These are phyloP conservation scores for Panopea generosa DNA, from an alignment of 2,888 invertebrate genomes.

Conservation along the genomic window DNA sequence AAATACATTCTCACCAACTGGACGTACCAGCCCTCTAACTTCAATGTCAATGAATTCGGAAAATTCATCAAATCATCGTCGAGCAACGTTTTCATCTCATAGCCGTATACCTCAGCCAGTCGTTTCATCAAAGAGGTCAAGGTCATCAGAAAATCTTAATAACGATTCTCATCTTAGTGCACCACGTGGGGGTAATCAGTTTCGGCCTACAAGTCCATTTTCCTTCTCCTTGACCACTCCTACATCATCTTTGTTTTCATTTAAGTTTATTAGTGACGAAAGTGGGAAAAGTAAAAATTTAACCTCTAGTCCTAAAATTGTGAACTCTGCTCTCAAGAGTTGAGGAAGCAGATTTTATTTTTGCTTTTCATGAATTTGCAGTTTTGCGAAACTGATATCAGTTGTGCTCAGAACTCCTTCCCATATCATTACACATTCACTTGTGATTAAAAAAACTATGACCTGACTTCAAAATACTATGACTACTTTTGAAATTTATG, in stretches of 20 bases:
- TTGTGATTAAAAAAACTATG: no score
- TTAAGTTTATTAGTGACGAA: constrained; percentile 72
- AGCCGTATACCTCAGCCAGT: constrained; percentile 52
- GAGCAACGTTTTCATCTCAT: constrained; percentile 58
- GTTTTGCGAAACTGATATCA: no score
- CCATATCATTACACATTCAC: no score
- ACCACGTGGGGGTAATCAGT: constrained; percentile 32
- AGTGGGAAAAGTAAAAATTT: no score
- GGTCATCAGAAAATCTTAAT: constrained; percentile 74
- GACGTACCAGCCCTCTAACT: constrained; percentile 18
- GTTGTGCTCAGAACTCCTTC: no score
- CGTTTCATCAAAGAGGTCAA: constrained; percentile 67
- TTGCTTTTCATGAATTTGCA: no score
- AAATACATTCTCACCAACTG: constrained; percentile 19
- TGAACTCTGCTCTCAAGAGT: no score
- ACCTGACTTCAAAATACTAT: no score
- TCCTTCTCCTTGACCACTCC: constrained; percentile 76
- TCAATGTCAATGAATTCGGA: constrained; percentile 16
- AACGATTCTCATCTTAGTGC: constrained; percentile 21
- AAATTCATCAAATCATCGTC: constrained; percentile 40
- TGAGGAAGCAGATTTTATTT: no score
- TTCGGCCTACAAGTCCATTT: constrained; percentile 68
- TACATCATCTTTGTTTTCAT: constrained; percentile 73
- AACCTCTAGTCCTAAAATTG: no score
- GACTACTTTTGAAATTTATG: no score